Base-by-base conservation (phyloP, 2,113 vertebrate species). In the Megaleporinus macrocephalus region DNA sequence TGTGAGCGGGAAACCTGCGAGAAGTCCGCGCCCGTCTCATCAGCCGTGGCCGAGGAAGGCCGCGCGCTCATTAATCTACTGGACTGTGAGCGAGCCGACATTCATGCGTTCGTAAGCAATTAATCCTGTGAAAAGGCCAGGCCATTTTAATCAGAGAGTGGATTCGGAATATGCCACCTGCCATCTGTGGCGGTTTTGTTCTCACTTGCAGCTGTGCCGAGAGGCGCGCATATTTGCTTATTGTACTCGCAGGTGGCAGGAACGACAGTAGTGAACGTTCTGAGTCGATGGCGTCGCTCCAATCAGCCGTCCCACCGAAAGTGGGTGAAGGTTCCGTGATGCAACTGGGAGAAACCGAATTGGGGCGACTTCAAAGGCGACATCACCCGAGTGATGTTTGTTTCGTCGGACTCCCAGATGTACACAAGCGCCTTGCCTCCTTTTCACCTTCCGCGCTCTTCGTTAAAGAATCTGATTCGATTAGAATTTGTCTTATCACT, bases 81-180 rank as follows among this genome's bases (percentile, higher is more conserved):
- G 49, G 61, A 36, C 65, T 44, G 44, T 18, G 33, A 84, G 73
- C 55, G 49, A 44, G 36, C 47, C 57, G 27, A 86, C 83, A 79
- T 73, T 80, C 82, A 86, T 84, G 65, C 68, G n/a, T 76, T 86
- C 63, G 68, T 76, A 85, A 81, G 74, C 81, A 78, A 79, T 86
- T 81, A 86, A 86, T 85, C 81, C 84, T 59, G 51, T 62, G 66
- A 53, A 84, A 75, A 72, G 71, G 47, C 72, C 44, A 13, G 72
- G 78, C 72, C 5, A 22, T 85, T 85, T 85, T 85, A 87, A 87
- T 85, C 86, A 87, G 73, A 83, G 69, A 73, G 66, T 5, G 24
- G 86, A 78, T 73, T 79, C 63, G 57, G 65, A 51, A 83, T 79
- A 78, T 80, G 61, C 75, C 81, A 73, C 62, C 73, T 81, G 70